phyloP scores from a whole-genome alignment of 1,140 invertebrate genomes.

The Eumeta japonica region DNA sequence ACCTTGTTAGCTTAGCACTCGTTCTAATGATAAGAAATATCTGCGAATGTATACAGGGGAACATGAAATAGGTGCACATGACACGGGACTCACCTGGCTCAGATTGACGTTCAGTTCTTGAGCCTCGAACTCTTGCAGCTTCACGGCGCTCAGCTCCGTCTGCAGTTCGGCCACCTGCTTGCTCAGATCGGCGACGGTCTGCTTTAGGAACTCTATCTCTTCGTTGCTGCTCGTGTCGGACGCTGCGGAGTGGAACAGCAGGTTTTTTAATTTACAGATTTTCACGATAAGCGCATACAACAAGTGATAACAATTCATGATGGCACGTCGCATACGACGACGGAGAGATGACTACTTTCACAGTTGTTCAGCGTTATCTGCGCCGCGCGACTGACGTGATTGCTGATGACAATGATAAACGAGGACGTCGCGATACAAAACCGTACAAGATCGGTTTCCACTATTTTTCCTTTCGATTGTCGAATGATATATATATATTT shows the following conservation, averaged over 20 bases:
- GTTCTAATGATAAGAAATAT: not conserved
- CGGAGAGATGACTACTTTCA: too few relatives aligned
- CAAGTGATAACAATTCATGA: too few relatives aligned
- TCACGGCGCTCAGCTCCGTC: slow-evolving; percentile 64
- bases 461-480: too few relatives aligned
- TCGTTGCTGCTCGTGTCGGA: slow-evolving; percentile 62
- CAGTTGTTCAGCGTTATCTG: too few relatives aligned
- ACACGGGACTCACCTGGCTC: slow-evolving; percentile 37
- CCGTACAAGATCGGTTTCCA: too few relatives aligned
- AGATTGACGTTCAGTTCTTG: slow-evolving; percentile 61
- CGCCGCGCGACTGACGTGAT: too few relatives aligned
- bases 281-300: not conserved
- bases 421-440: too few relatives aligned
- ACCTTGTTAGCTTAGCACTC: too few relatives aligned
- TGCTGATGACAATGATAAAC: too few relatives aligned
- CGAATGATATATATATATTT: too few relatives aligned
- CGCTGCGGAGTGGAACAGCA: slow-evolving; percentile 22
- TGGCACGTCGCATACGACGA: too few relatives aligned
- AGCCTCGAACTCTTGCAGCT: slow-evolving; percentile 69
- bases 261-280: not conserved
- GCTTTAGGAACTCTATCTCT: slow-evolving; percentile 66
- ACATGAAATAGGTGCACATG: not conserved
- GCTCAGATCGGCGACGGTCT: slow-evolving; percentile 66
- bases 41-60: not conserved
- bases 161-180: slow-evolving; percentile 65